These are phyloP conservation scores for Nymphalis urticae DNA, from an alignment of 2,888 invertebrate species.

Conservation along the genomic window DNA sequence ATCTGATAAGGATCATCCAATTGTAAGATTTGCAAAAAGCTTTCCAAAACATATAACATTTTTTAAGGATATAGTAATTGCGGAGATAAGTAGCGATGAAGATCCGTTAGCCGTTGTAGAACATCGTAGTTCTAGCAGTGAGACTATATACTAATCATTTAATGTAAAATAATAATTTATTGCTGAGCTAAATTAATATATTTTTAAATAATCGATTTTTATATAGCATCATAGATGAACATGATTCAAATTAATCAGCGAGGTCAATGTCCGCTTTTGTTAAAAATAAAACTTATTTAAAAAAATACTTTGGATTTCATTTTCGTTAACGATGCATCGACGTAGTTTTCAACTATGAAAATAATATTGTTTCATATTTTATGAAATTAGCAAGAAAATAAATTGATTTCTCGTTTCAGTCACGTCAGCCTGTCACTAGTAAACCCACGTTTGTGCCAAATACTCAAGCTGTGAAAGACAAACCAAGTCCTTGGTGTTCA, in stretches of 20 bases:
- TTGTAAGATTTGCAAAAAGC: conserved; percentile 53
- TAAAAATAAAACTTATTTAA: too few relatives aligned
- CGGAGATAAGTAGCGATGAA: conserved; percentile 40
- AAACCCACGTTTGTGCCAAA: conserved; percentile 35
- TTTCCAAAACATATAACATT: conserved; percentile 58
- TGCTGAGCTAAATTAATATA: too few relatives aligned
- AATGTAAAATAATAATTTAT: too few relatives aligned
- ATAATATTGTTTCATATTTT: background rate
- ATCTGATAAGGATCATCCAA: conserved; percentile 43
- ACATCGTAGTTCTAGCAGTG: background rate
- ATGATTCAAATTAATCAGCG: too few relatives aligned
- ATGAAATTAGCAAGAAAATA: background rate
- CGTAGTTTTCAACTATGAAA: too few relatives aligned
- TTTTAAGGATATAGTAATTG: conserved; percentile 51
- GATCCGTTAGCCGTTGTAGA: background rate
- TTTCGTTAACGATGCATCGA: too few relatives aligned
- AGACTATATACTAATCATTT: background rate
- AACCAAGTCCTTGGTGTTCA: conserved; percentile 58
- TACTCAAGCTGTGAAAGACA: conserved; percentile 30
- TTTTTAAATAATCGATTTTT: too few relatives aligned
- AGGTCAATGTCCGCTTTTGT: too few relatives aligned
- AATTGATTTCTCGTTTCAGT: conserved; percentile 46
- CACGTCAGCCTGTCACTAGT: conserved; percentile 46
- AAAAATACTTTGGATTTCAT: too few relatives aligned
- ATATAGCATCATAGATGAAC: too few relatives aligned